Evolutionary conservation across 2,113 vertebrate genomes (phyloP).

Genomic region (Corythoichthys haematopterus): DNA sequence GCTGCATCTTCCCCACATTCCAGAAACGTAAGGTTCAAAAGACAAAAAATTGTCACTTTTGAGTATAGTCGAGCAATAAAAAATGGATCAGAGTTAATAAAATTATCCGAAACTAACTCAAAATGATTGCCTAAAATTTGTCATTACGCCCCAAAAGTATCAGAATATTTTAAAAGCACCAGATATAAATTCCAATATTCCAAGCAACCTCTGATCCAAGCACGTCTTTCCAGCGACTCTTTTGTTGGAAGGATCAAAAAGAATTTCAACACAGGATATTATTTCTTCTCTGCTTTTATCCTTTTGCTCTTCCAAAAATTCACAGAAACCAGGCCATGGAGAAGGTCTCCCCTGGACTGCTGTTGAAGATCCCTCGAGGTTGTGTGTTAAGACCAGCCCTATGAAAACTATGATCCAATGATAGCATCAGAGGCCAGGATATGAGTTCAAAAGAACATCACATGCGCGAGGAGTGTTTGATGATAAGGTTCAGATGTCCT

Average conservation of each 20-base stretch:
- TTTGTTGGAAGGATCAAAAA: conserved; percentile 1
- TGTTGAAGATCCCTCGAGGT: conserved; percentile 2
- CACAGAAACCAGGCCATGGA: not conserved
- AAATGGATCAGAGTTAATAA: not conserved
- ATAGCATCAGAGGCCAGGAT: conserved; percentile 1
- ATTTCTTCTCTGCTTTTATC: not conserved
- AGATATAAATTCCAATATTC: not conserved
- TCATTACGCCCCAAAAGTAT: not conserved
- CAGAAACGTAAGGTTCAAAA: too few species aligned
- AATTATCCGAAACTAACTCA: not conserved
- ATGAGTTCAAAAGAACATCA: conserved; percentile 1
- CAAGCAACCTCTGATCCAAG: not conserved
- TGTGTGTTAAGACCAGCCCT: not conserved
- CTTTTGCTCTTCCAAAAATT: conserved; percentile 4
- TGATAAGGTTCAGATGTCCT: conserved; percentile 1
- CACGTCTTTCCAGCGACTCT: not conserved
- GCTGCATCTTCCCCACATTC: too few species aligned
- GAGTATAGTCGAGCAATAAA: too few species aligned
- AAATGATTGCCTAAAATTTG: not conserved
- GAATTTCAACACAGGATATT: conserved; percentile 8
- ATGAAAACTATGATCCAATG: conserved; percentile 3
- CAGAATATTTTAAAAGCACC: not conserved
- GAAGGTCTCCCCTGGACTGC: conserved; percentile 4
- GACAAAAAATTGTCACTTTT: too few species aligned
- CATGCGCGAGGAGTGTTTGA: not conserved